phyloP scores from a whole-genome alignment of 2,888 invertebrate species.

The Sesia bembeciformis region DNA sequence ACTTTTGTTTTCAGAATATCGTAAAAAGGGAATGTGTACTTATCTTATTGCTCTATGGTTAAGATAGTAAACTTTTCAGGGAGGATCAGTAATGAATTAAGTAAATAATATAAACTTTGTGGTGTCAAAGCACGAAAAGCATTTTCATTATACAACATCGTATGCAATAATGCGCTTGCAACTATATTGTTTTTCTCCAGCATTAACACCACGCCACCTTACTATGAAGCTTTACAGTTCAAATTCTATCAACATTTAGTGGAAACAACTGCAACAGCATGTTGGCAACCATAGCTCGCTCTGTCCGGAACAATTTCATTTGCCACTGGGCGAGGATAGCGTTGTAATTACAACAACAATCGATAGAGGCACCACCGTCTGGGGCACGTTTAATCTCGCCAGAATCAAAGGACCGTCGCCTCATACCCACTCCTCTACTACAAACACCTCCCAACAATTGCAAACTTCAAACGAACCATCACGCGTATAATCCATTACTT shows the following conservation, averaged over 20 bases:
- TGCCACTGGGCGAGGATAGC: constrained; percentile 73
- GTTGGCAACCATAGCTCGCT: constrained; percentile 64
- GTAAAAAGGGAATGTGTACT: too few relatives aligned
- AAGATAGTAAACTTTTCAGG: background rate
- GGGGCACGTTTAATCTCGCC: constrained; percentile 74
- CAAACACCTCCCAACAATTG: constrained; percentile 33
- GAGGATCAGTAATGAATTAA: background rate
- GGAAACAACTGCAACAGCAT: constrained; percentile 49
- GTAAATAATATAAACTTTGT: background rate
- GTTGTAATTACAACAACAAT: constrained; percentile 75
- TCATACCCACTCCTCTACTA: constrained; percentile 53
- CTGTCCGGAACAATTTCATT: constrained; percentile 74
- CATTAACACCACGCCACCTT: background rate
- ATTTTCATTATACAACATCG: constrained; percentile 28
- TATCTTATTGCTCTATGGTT: too few relatives aligned
- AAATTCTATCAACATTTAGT: constrained; percentile 14
- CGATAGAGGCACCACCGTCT: constrained; percentile 75
- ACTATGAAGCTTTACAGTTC: constrained; percentile 3
- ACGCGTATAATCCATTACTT: constrained; percentile 25
- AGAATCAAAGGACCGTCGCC: constrained; percentile 71
- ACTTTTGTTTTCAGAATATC: too few relatives aligned
- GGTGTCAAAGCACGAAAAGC: constrained; percentile 19
- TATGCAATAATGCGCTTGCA: constrained; percentile 28
- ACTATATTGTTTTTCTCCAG: background rate
- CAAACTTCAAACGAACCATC: constrained; percentile 13